Evolutionary conservation across 2,888 invertebrate species (phyloP).

Genomic region (Diachrysia chrysitis): DNA sequence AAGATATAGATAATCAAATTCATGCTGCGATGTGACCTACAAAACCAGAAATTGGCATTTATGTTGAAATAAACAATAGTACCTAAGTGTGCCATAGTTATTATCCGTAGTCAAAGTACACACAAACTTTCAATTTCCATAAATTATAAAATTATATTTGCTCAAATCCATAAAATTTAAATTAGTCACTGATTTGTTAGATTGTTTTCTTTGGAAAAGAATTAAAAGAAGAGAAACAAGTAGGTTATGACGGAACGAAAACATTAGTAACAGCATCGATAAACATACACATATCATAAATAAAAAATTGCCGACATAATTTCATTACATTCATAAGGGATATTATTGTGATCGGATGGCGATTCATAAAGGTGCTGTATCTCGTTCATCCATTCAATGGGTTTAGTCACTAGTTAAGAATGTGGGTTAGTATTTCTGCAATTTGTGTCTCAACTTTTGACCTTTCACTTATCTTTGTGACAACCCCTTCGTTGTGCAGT

Average conservation of each 20-base stretch:
- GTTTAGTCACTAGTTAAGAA: slow-evolving; percentile 51
- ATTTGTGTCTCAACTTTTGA: slow-evolving; percentile 46
- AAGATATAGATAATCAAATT: slow-evolving; percentile 48
- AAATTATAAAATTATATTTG: slow-evolving; percentile 21
- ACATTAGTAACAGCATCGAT: slow-evolving; percentile 16
- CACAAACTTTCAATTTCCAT: slow-evolving; percentile 42
- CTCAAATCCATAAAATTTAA: slow-evolving; percentile 39
- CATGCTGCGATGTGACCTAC: slow-evolving; percentile 45
- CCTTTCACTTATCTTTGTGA: slow-evolving; percentile 55
- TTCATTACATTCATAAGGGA: slow-evolving; percentile 28
- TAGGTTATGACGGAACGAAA: slow-evolving; percentile 5
- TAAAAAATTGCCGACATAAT: slow-evolving; percentile 30
- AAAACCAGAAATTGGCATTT: slow-evolving; percentile 45
- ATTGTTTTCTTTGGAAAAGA: slow-evolving; percentile 27
- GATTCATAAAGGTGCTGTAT: slow-evolving; percentile 45
- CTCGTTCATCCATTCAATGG: slow-evolving; percentile 47
- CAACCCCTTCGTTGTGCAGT: slow-evolving; percentile 42
- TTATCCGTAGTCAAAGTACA: slow-evolving; percentile 18
- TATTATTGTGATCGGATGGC: not conserved
- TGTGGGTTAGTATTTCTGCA: slow-evolving; percentile 57
- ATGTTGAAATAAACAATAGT: slow-evolving; percentile 48
- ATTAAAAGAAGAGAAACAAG: slow-evolving; percentile 11
- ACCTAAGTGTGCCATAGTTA: slow-evolving; percentile 35
- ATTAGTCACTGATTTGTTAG: slow-evolving; percentile 47
- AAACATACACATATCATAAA: slow-evolving; percentile 21